A percentile compares a stretch with the other conserved stretches of the same genome.
Evolutionary conservation across 2,888 invertebrate species (phyloP).

Genomic region (Heliconius ismenius): DNA sequence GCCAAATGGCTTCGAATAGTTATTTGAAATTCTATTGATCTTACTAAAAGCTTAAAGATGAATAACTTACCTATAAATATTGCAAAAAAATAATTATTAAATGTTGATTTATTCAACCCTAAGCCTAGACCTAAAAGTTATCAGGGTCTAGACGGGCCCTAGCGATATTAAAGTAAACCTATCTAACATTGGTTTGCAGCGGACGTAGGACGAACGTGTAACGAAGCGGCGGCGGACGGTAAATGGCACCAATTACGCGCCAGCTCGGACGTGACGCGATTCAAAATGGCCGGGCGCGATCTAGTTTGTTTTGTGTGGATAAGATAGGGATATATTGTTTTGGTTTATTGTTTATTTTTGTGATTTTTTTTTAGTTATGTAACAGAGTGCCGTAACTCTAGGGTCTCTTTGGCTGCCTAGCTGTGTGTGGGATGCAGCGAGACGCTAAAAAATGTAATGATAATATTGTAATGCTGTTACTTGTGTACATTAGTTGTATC

Average conservation of each 20-base stretch:
- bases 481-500: too few species aligned
- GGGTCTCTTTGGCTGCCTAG: too few species aligned
- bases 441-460: too few species aligned
- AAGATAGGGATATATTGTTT: constrained; percentile 8
- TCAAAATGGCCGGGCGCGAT: constrained; percentile 59
- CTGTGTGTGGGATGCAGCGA: too few species aligned
- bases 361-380: too few species aligned
- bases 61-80: not conserved
- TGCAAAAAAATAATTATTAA: not conserved
- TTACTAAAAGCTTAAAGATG: not conserved
- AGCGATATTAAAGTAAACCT: constrained; percentile 28
- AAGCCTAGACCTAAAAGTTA: constrained; percentile 10
- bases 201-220: constrained; percentile 52
- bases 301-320: constrained; percentile 56
- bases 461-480: too few species aligned
- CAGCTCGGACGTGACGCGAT: constrained; percentile 75
- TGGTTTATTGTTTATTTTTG: not conserved
- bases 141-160: constrained; percentile 23
- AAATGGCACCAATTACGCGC: constrained; percentile 79
- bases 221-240: constrained; percentile 64
- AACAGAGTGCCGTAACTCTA: too few species aligned
- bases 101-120: not conserved
- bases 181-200: constrained; percentile 50
- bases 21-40: too few species aligned
- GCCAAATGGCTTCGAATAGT: not conserved